Percentiles rank a stretch among this genome's conserved stretches.
These are phyloP conservation scores for Pelvicachromis taeniatus DNA, from an alignment of 2,113 vertebrate genomes.

Conservation along the genomic window DNA sequence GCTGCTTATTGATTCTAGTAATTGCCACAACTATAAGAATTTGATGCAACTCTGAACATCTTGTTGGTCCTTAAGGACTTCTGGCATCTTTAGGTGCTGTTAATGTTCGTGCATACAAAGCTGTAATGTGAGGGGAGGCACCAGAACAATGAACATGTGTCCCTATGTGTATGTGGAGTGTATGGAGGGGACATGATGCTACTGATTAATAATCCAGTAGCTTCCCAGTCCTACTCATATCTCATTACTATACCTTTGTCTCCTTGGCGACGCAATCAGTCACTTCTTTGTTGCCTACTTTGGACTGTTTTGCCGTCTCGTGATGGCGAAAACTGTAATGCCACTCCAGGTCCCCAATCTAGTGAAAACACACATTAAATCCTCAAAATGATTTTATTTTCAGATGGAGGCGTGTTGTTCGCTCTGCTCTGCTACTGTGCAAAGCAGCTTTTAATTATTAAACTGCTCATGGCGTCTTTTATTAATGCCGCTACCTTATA, in stretches of 20 bases:
- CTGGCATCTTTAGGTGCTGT: neutral
- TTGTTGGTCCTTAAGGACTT: neutral
- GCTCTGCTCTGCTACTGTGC: neutral
- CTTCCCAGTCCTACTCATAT: slow-evolving; percentile 57
- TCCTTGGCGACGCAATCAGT: slow-evolving; percentile 87
- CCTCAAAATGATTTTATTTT: slow-evolving; percentile 1
- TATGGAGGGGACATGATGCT: neutral
- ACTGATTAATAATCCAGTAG: slow-evolving; percentile 67
- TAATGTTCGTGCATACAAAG: neutral
- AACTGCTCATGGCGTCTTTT: slow-evolving; percentile 49
- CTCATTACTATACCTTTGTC: slow-evolving; percentile 91
- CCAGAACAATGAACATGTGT: neutral
- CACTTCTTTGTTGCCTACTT: slow-evolving; percentile 79
- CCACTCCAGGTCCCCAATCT: slow-evolving; percentile 87
- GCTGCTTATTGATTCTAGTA: neutral
- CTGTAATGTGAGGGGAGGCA: neutral
- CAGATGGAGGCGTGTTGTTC: neutral
- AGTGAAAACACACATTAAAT: slow-evolving; percentile 29
- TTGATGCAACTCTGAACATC: neutral
- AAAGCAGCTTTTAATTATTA: slow-evolving; percentile 66
- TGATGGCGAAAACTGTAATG: slow-evolving; percentile 90
- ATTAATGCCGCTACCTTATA: slow-evolving; percentile 63
- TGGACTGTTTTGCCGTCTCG: slow-evolving; percentile 82
- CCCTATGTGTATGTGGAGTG: neutral
- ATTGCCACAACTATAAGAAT: neutral